These are phyloP conservation scores for Phrynosoma blainvillii DNA, from an alignment of 2,113 vertebrate species.

Conservation along the genomic window DNA sequence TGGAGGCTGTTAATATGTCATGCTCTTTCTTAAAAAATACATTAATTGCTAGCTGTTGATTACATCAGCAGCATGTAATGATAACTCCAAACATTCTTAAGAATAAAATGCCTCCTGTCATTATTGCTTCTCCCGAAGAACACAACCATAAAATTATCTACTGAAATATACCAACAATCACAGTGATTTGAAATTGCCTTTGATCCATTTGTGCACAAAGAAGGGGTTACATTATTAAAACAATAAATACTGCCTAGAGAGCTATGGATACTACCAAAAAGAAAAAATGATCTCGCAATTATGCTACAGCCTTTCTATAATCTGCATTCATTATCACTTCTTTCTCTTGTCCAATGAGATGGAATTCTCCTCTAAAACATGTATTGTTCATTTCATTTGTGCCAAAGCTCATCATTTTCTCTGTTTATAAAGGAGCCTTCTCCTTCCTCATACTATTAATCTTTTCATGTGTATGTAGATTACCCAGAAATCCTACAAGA, in stretches of 20 bases:
- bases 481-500: neutral
- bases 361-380: slow-evolving; percentile 21
- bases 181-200: slow-evolving; percentile 33
- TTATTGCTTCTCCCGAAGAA: slow-evolving; percentile 24
- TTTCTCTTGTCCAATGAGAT: slow-evolving; percentile 11
- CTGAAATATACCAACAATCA: slow-evolving; percentile 38
- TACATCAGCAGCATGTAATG: slow-evolving; percentile 33
- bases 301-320: slow-evolving; percentile 15
- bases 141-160: slow-evolving; percentile 34
- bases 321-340: neutral
- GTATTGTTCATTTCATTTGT: neutral
- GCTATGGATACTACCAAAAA: slow-evolving; percentile 2
- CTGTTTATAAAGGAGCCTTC: neutral
- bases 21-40: slow-evolving; percentile 39
- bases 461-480: neutral
- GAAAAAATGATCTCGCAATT: slow-evolving; percentile 18
- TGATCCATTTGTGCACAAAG: slow-evolving; percentile 39
- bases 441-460: neutral
- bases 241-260: slow-evolving; percentile 23
- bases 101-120: slow-evolving; percentile 37
- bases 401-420: neutral
- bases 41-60: slow-evolving; percentile 48
- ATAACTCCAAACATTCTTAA: slow-evolving; percentile 30
- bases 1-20: slow-evolving; percentile 52
- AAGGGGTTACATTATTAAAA: slow-evolving; percentile 8